Conservation (phyloP, 2,888 invertebrate genomes). For the Nasonia oneida region DNA sequence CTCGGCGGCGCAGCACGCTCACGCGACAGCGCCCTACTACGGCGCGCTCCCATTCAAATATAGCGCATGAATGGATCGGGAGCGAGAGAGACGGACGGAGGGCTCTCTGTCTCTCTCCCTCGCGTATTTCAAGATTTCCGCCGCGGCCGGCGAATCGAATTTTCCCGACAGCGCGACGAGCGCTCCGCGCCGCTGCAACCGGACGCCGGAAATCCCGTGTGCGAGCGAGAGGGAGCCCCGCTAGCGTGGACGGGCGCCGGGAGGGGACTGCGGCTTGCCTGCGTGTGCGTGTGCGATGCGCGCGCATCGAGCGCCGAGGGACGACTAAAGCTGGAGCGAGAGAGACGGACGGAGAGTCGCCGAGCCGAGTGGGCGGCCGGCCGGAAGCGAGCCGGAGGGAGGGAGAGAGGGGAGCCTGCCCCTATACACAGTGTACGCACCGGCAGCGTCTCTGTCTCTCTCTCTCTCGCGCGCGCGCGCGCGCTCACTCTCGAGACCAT, state of each 20-base stretch:
- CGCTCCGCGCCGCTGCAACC: conserved; percentile 35
- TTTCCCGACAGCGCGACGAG: conserved; percentile 6
- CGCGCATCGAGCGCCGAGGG: conserved; percentile 69
- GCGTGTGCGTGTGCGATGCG: conserved; percentile 37
- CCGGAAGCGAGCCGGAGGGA: conserved; percentile 52
- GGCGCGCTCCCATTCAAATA: conserved; percentile 57
- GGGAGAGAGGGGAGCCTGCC: neutral
- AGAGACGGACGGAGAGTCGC: conserved; percentile 55
- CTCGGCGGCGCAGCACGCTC: neutral
- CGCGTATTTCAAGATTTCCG: conserved; percentile 23
- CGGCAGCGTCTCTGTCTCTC: neutral
- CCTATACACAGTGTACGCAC: neutral
- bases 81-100: no score
- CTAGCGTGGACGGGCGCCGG: neutral
- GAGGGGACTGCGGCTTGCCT: neutral
- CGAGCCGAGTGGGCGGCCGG: conserved; percentile 61
- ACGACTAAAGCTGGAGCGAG: conserved; percentile 68
- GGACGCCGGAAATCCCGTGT: conserved; percentile 63
- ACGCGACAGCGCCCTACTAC: conserved; percentile 6
- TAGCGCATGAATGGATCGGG: conserved; percentile 54
- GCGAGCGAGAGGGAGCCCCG: conserved; percentile 43
- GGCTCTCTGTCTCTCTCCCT: neutral
- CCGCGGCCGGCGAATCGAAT: neutral
- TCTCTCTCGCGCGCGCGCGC: neutral
- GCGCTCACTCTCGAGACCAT: neutral